Conservation (phyloP, 2,113 vertebrate species). For the Takifugu flavidus region DNA sequence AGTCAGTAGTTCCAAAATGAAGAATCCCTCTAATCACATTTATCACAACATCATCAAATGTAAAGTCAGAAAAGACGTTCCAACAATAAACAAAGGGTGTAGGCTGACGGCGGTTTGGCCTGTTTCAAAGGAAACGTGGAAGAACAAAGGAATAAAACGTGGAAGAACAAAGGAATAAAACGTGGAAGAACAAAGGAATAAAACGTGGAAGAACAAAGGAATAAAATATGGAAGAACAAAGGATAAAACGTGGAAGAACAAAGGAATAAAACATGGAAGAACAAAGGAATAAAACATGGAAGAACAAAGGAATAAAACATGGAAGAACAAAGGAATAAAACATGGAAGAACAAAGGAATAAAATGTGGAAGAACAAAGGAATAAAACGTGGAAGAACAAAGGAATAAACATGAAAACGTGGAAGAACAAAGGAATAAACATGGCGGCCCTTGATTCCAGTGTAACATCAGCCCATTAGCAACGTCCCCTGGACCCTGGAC, state of each 20-base stretch:
- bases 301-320: neutral
- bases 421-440: conserved; percentile 1
- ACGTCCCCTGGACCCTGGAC: conserved; percentile 22
- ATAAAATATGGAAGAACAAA: too few relatives aligned
- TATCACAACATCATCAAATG: conserved; percentile 53
- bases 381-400: too few relatives aligned
- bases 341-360: too few relatives aligned
- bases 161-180: too few relatives aligned
- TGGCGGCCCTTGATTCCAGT: conserved; percentile 65
- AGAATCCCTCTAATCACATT: conserved; percentile 44
- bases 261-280: too few relatives aligned
- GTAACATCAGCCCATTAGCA: conserved; percentile 42
- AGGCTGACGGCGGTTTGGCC: conserved; percentile 51
- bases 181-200: too few relatives aligned
- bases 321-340: too few relatives aligned
- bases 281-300: too few relatives aligned
- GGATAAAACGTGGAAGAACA: too few relatives aligned
- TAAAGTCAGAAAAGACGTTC: conserved; percentile 51
- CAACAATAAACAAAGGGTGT: conserved; percentile 28
- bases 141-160: neutral
- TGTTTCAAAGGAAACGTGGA: conserved; percentile 1
- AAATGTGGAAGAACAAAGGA: too few relatives aligned
- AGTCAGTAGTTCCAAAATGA: conserved; percentile 75
- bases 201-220: too few relatives aligned
- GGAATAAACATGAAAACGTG: too few relatives aligned